Evolutionary conservation across 1,140 invertebrate species (phyloP), one percentile per base, ranked within the genome.

Genomic region (Xylocopa sonorina): DNA sequence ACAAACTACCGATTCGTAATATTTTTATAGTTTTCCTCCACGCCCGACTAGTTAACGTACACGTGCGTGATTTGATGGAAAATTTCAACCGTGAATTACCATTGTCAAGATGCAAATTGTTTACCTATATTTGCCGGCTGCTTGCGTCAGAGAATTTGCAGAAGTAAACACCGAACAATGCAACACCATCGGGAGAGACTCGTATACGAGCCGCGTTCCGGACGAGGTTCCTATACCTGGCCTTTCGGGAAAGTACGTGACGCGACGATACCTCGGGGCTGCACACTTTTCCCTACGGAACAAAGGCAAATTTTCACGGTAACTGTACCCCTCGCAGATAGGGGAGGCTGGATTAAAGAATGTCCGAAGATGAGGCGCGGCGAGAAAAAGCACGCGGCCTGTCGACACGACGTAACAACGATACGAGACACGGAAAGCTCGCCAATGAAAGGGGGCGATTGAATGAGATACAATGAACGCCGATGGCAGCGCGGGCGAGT

Each of bases 401-500:
- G 43, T 0, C 9, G 10, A 34, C 29, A 12, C 3, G 32, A 43
- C 24, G 21, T 34, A 62, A 41, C 34, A 27, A 67, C 72, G 48
- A 43, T 60, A 71, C 16, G 12, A 68, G 38, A 32, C 38, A 51
- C 32, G 66, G 66, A 71, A 63, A 55, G 48, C 69, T 46, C 38
- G 48, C 27, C 24, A 63, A 51, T 50, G 57, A 64, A 72, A 68
- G 50, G 68, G 68, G 55, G 27, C 68, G 58, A 73, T 72, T 73
- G 77, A 78, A 72, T 72, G 50, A 73, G 69, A 53, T 58, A 78
- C 69, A 71, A 69, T 60, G 66, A 76, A 43, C 75, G 43, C 18
- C 67, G 75, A 78, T 78, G 75, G 68, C 69, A 62, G 68, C 38
- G 29, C 58, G 68, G 77, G 58, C 48, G 69, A 72, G 77, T 64